phyloP scores from a whole-genome alignment of 2,797 vertebrate genomes.

The Thalassophryne amazonica region DNA sequence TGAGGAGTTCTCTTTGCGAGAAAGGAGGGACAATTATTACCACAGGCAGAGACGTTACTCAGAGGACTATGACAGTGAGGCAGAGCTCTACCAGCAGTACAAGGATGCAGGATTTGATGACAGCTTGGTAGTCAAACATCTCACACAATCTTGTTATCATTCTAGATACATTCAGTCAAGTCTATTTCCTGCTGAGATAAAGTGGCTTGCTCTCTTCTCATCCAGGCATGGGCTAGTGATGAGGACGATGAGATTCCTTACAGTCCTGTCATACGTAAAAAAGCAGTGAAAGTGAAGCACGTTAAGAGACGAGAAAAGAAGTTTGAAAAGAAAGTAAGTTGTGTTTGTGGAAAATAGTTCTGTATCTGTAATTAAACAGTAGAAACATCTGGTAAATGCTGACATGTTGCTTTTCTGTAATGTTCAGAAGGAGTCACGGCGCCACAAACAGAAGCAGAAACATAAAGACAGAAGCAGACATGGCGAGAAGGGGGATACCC shows the following conservation, averaged over 20 bases:
- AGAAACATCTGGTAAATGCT: not conserved
- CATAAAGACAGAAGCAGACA: conserved; percentile 87
- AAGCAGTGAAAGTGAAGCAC: conserved; percentile 94
- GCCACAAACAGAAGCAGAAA: conserved; percentile 91
- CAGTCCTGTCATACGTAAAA: conserved; percentile 86
- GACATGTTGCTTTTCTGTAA: not conserved
- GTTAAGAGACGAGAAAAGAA: conserved; percentile 95
- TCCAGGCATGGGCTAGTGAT: conserved; percentile 87
- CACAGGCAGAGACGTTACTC: conserved; percentile 84
- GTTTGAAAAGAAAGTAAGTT: conserved; percentile 88
- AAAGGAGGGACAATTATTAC: conserved; percentile 84
- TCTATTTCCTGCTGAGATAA: not conserved
- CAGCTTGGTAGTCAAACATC: conserved; percentile 61
- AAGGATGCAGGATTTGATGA: conserved; percentile 75
- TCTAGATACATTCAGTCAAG: not conserved
- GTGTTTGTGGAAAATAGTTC: no score
- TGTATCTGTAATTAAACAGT: no score
- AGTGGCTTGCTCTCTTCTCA: not conserved
- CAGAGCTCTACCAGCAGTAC: conserved; percentile 88
- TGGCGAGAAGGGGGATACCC: conserved; percentile 77
- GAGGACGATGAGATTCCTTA: conserved; percentile 86
- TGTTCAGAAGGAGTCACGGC: conserved; percentile 86
- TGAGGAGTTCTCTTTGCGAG: conserved; percentile 79
- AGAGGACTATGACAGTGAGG: conserved; percentile 86
- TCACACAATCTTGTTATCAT: not conserved